Percentiles rank a stretch among this genome's conserved stretches.
Evolutionary conservation across 2,113 vertebrate species (phyloP).

Genomic region (Scomber colias): DNA sequence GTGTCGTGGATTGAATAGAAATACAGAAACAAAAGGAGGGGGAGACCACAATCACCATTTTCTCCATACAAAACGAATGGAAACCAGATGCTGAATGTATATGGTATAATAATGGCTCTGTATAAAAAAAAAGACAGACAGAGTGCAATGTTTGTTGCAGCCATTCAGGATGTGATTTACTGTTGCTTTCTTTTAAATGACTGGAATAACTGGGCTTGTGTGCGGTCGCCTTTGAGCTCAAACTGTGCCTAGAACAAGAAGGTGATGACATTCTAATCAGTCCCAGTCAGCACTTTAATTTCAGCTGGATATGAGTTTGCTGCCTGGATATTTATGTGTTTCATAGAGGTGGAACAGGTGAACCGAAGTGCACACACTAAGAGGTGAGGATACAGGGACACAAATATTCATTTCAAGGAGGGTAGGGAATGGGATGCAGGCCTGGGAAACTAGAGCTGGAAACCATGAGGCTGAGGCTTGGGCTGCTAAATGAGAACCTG

Average conservation of each 20-base stretch:
- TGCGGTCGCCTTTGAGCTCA: constrained; percentile 39
- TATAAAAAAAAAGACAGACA: constrained; percentile 34
- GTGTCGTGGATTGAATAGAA: constrained; percentile 34
- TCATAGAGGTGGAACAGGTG: too few species aligned
- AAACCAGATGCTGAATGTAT: constrained; percentile 72
- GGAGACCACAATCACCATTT: constrained; percentile 63
- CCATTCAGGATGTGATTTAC: constrained; percentile 65
- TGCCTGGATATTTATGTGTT: background rate
- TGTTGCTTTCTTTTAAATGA: constrained; percentile 65
- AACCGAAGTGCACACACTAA: too few species aligned
- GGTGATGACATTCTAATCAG: constrained; percentile 45
- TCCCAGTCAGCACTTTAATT: constrained; percentile 40
- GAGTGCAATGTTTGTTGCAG: constrained; percentile 30
- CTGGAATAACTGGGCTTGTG: constrained; percentile 30
- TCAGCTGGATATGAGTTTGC: background rate
- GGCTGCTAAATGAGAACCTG: too few species aligned
- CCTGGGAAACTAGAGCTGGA: too few species aligned
- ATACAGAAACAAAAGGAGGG: constrained; percentile 57
- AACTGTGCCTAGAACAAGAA: constrained; percentile 41
- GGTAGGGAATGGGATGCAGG: too few species aligned
- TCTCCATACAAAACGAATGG: constrained; percentile 56
- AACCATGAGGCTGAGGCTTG: too few species aligned
- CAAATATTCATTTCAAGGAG: too few species aligned
- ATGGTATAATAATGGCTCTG: constrained; percentile 58
- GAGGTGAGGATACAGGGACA: too few species aligned